These are phyloP conservation scores for Arrhamphus sclerolepis DNA, from an alignment of 2,797 vertebrate species.

Conservation along the genomic window DNA sequence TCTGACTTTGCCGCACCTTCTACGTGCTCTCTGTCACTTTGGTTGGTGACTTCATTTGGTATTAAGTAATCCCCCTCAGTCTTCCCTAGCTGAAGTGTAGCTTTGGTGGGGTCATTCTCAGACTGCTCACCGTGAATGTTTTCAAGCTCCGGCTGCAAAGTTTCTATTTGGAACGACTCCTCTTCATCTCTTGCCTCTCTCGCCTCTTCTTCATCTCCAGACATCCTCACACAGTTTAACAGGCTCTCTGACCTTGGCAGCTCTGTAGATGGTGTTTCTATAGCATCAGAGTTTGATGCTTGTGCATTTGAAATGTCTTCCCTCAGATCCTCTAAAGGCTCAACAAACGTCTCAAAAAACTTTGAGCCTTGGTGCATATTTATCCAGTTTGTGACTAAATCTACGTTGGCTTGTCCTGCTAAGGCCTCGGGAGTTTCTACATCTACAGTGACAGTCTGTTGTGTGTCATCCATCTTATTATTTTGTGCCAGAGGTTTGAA, in stretches of 20 bases:
- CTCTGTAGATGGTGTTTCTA: conserved; percentile 12
- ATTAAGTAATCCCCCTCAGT: conserved; percentile 4
- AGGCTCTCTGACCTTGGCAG: conserved; percentile 33
- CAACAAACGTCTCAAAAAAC: conserved; percentile 79
- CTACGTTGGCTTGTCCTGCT: conserved; percentile 57
- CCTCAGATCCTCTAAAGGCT: conserved; percentile 77
- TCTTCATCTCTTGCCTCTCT: background rate
- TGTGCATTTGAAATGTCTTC: conserved; percentile 4
- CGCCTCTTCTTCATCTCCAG: conserved; percentile 13
- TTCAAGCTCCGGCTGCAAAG: conserved; percentile 21
- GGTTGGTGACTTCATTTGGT: conserved; percentile 29
- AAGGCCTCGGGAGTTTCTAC: conserved; percentile 50
- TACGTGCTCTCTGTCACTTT: conserved; percentile 15
- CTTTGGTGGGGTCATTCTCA: conserved; percentile 31
- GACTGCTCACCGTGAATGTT: conserved; percentile 19
- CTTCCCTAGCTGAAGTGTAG: conserved; percentile 20
- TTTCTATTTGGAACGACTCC: conserved; percentile 33
- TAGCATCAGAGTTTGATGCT: background rate
- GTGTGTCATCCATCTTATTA: conserved; percentile 4
- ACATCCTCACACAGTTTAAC: conserved; percentile 1
- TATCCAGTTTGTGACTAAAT: conserved; percentile 81
- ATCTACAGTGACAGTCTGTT: background rate
- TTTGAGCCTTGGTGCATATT: conserved; percentile 74
- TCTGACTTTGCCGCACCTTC: conserved; percentile 3
- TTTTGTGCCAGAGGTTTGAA: conserved; percentile 55